Conservation (phyloP, 2,113 vertebrate genomes). For the Todiramphus saurophagus region DNA sequence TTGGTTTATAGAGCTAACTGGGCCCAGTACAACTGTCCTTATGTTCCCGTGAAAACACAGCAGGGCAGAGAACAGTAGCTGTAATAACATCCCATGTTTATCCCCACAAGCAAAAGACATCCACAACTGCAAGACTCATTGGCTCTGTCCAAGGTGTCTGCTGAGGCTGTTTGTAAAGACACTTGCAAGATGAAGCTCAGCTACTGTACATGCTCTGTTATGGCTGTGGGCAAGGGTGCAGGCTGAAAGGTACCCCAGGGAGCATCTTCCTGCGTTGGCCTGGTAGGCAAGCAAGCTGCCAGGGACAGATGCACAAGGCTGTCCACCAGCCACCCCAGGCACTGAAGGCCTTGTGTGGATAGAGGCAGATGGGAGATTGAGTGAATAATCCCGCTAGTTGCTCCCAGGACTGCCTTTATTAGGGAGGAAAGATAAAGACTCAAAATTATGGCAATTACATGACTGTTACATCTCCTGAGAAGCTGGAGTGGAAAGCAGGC, state of each 20-base stretch:
- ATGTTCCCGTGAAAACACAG: background rate
- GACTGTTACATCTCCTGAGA: background rate
- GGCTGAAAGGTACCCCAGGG: background rate
- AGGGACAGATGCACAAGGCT: background rate
- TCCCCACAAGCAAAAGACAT: background rate
- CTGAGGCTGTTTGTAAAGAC: background rate
- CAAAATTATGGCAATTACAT: background rate
- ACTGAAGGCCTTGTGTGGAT: background rate
- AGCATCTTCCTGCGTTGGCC: background rate
- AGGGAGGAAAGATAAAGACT: background rate
- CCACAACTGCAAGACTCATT: background rate
- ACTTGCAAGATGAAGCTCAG: background rate
- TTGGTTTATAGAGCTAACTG: background rate
- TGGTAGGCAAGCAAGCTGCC: background rate
- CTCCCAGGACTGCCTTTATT: background rate
- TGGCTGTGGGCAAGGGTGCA: background rate
- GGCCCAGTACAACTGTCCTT: background rate
- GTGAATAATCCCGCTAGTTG: background rate
- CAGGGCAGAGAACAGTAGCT: background rate
- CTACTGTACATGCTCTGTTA: accelerated
- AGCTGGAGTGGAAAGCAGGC: background rate
- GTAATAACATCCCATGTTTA: background rate
- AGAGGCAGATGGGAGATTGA: background rate
- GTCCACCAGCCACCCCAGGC: background rate
- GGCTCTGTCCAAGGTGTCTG: background rate